Conservation (phyloP, 2,888 invertebrate genomes). For the Drosophila ezoana region DNA sequence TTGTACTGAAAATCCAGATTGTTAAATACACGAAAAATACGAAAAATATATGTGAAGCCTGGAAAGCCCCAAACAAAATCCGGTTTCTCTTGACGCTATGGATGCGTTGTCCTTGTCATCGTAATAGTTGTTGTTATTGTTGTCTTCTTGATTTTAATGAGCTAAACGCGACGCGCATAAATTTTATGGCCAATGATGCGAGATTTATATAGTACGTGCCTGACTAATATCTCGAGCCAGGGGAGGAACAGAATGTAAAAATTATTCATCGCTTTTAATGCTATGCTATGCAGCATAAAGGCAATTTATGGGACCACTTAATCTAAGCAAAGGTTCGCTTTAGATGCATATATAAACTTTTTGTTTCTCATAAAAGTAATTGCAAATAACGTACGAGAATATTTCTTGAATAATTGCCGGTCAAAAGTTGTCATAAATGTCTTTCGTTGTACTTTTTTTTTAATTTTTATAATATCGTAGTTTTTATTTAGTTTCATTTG, state of each 20-base stretch:
- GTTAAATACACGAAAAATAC: conserved; percentile 27
- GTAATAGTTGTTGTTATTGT: conserved; percentile 14
- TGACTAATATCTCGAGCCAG: conserved; percentile 52
- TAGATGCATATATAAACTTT: neutral
- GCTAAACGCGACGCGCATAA: conserved; percentile 70
- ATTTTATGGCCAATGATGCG: conserved; percentile 61
- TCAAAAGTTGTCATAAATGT: neutral
- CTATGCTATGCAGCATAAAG: conserved; percentile 16
- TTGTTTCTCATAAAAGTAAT: neutral
- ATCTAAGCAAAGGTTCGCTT: conserved; percentile 2
- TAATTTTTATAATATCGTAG: neutral
- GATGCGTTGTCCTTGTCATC: conserved; percentile 60
- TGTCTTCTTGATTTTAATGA: conserved; percentile 52
- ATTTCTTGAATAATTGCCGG: neutral
- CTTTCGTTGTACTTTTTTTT: neutral
- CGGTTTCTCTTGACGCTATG: conserved; percentile 60
- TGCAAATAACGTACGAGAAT: neutral
- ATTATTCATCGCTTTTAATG: conserved; percentile 39
- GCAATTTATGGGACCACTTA: conserved; percentile 23
- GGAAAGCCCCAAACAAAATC: conserved; percentile 50
- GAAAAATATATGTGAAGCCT: conserved; percentile 12
- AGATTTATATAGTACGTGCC: conserved; percentile 55
- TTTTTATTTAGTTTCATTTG: neutral
- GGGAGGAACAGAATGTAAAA: conserved; percentile 12
- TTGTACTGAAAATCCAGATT: conserved; percentile 40